Base-by-base conservation (phyloP, 2,113 vertebrate species). In the Megalops atlanticus region DNA sequence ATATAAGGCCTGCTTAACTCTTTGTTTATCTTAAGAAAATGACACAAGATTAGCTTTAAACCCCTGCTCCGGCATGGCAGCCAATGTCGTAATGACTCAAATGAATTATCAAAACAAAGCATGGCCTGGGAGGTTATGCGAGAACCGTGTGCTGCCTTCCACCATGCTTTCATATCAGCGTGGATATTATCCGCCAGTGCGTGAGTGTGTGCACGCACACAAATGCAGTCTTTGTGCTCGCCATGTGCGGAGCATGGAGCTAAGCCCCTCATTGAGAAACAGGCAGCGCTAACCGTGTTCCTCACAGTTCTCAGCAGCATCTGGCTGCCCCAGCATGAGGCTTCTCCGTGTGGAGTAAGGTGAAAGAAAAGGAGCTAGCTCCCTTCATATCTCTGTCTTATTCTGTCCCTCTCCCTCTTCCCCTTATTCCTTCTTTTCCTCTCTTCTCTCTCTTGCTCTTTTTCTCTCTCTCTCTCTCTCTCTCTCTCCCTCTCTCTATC, bases 241-340 rank as follows among this genome's bases (percentile, higher is more conserved):
- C 78, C 84, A 84, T 85, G 83, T 78, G 79, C 80, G 82, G 40
- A 85, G 74, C 77, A 80, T 68, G 75, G 90, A 83, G 87, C 87
- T 92, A 92, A 93, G 88, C 91, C 88, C 88, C 87, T 91, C 90
- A 93, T 92, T 93, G 90, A 92, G 90, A 90, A 93, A 91, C 89
- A 90, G 85, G 87, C 85, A 87, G 85, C 89, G 87, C 87, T 88
- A 82, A 88, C 90, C 88, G 78, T 88, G 87, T 87, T 90, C 81
- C 85, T 88, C 69, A 49, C 83, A 88, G 90, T 87, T 88, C 88
- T 78, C 85, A 39, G 58, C 33, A 84, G 87, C 88, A 89, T 88
- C 87, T 89, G 87, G 87, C 85, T 88, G 38, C 39, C 85, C 82
- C 88, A 90, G 89, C 91, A 87, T 89, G 87, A 80, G 86, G 90